Base-by-base conservation (phyloP, 2,888 invertebrate genomes). In the Cephus spinipes region DNA sequence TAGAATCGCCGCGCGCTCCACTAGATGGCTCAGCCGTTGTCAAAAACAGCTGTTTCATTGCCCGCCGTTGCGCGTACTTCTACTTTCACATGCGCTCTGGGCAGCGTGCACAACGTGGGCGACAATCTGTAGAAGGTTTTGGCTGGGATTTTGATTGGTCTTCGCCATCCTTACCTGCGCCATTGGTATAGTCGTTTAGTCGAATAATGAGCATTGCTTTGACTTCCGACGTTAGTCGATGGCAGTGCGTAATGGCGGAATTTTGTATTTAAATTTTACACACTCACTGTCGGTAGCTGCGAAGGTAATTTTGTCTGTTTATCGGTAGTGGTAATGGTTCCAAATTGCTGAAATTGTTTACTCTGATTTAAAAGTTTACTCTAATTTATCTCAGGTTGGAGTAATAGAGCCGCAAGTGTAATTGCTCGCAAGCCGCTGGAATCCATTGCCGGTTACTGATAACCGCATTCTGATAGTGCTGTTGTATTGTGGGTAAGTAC, bases 11-110 rank as follows among this genome's bases (percentile, higher is more conserved):
- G 82, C 86, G 86, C 85, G 85, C 80, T 82, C 86, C 86, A 84
- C 81, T 80, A 87, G 87, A 83, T 83, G 87, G 83, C 87, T 75
- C 55, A 55, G 80, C 78, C 74, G 68, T 23, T 40, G 76, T 34
- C 78, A 77, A 81, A 77, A 85, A 85, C 86, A 85, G 86, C 87
- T 87, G 86, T 85, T 85, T 85, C 82, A 81, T 86, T 83, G 74
- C 77, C 78, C 85, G 55, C 55, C 55, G 55, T 55, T 55, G 55
- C 23, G 55, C 55, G 55, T 55, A 55, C 23, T 23, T 23, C 55
- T 55, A 6, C 55, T 23, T 55, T 2, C 55, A 55, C 55, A 55
- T 55, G 55, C 55, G 55, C 55, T 55, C 55, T 55, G 55, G 55
- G 55, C 55, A 55, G 55, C 55, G 23, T 23, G 9, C 23, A 55